phyloP scores from a whole-genome alignment of 92 coral and sea anemone genomes.

The Isaurus tuberculatus region DNA sequence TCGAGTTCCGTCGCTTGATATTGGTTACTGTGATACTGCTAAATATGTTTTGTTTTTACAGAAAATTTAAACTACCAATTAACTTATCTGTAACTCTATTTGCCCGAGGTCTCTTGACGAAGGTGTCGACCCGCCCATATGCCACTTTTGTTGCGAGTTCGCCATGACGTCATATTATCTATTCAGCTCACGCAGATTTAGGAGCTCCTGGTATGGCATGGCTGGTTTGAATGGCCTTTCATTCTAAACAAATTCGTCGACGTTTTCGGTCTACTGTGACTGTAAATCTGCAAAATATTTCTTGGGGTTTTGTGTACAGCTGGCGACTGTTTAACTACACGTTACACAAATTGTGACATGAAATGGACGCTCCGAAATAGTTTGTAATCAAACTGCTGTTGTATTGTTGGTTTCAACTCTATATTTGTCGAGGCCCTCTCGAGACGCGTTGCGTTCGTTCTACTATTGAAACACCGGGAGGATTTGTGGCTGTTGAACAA shows the following conservation, averaged over 20 bases:
- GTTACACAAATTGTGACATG: constrained; percentile 21
- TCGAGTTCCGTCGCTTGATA: constrained; percentile 7
- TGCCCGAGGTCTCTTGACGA: neutral
- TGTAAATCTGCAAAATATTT: neutral
- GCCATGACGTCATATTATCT: constrained; percentile 34
- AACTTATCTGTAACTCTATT: neutral
- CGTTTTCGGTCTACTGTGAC: neutral
- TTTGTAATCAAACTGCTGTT: constrained; percentile 36
- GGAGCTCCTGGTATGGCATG: constrained; percentile 13
- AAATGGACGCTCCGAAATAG: constrained; percentile 40
- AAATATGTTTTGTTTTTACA: neutral
- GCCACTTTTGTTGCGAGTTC: constrained; percentile 45
- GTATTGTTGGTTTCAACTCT: constrained; percentile 27
- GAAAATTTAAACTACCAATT: constrained; percentile 3
- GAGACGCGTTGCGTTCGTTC: constrained; percentile 5
- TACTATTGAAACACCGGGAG: constrained; percentile 16
- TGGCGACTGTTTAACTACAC: neutral
- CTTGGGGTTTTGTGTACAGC: neutral
- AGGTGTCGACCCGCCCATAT: constrained; percentile 31
- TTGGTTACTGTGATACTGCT: neutral
- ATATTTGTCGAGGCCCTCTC: constrained; percentile 21
- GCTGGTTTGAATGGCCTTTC: neutral
- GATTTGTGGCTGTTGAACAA: constrained; percentile 34
- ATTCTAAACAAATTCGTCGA: neutral
- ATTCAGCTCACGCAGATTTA: constrained; percentile 18